Evolutionary conservation across 2,888 invertebrate genomes (phyloP), one percentile per base, ranked within the genome.

Genomic region (Eurois occulta): DNA sequence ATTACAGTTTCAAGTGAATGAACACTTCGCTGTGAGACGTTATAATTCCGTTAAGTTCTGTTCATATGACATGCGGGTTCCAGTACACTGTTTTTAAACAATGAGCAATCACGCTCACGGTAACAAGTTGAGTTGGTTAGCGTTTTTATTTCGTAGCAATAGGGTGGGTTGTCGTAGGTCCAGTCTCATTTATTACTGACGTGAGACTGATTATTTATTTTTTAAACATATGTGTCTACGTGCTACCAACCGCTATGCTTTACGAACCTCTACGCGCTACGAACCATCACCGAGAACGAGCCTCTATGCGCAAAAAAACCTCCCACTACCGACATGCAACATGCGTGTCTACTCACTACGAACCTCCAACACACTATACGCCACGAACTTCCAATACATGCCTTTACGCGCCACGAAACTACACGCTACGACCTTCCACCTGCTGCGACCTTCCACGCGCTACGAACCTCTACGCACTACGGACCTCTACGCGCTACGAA

Each of bases 1-100:
- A 46, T 82, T 58, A 32, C 58, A 41, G 28, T 16, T 58, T 28
- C 28, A 16, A 71, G 70, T 28, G 64, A 70, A 62, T 62, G 67
- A 79, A 21, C 38, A 11, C 24, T 41, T 48, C 21, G 38, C 58
- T 69, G 18, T 18, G 48, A 18, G 28, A 38, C 24, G 24, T 41
- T 60, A n/a, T 43, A 16, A 28, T 32, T 28, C 13, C 3, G 32
- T 28, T 52, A 1, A 18, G n/a, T n/a, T 32, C n/a, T 0, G 16
- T 52, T 64, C 11, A 35, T 41, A 18, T 32, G 58, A 46, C 28
- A 24, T 24, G n/a, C 13, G 10, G 21, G 74, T 41, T 72, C 7
- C 18, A 18, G 16, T 32, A 32, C 60, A 43, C 52, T 43, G 10
- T 18, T 18, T 28, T 24, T n/a, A 16, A 41, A 4, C 10, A 76